Evolutionary conservation across 2,113 vertebrate genomes (phyloP).

Genomic region (Puffinus mauretanicus): DNA sequence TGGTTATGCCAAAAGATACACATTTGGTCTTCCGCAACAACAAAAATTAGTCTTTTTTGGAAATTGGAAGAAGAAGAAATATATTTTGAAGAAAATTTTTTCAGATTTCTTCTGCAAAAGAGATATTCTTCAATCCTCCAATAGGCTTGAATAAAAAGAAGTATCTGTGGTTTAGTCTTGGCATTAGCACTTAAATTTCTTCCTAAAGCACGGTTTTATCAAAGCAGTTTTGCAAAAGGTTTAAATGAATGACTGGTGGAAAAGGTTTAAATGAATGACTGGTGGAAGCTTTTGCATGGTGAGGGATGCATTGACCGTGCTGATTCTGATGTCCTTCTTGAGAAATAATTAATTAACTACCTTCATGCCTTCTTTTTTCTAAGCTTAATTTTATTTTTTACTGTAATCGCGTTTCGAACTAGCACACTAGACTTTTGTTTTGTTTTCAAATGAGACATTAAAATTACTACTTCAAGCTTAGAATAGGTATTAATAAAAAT

Average conservation of each 20-base stretch:
- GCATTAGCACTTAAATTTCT: neutral
- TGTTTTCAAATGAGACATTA: neutral
- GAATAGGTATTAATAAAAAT: neutral
- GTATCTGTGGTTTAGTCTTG: neutral
- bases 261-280: neutral
- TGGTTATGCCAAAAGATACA: neutral
- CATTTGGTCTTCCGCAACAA: neutral
- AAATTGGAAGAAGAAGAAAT: neutral
- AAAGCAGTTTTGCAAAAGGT: neutral
- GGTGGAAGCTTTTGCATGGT: neutral
- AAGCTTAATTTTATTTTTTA: neutral
- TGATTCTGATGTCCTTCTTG: neutral
- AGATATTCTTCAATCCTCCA: neutral
- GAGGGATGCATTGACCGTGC: fast-evolving
- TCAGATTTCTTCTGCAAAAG: neutral
- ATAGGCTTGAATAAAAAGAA: neutral
- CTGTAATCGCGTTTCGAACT: neutral
- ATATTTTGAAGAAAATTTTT: neutral
- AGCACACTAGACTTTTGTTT: neutral
- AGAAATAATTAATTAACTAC: neutral
- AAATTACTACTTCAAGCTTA: neutral
- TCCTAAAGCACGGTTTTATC: neutral
- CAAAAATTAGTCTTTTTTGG: neutral
- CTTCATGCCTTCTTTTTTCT: neutral
- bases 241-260: neutral